phyloP scores from a whole-genome alignment of 2,888 invertebrate species.

The Caenorhabditis plicata region DNA sequence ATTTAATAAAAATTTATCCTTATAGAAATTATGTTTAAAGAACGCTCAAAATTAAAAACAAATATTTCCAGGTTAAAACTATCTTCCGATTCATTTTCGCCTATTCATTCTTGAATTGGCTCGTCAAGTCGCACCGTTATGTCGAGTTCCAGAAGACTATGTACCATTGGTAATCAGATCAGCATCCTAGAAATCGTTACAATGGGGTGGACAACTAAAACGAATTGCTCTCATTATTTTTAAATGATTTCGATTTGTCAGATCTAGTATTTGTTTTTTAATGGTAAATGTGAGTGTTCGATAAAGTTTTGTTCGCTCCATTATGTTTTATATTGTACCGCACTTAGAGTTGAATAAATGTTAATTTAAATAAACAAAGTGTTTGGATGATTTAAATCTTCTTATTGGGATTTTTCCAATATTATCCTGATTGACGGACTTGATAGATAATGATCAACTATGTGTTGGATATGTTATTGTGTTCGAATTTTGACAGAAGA shows the following conservation, averaged over 20 bases:
- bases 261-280: constrained; percentile 11
- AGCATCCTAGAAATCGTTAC: constrained; percentile 7
- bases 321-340: no score
- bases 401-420: no score
- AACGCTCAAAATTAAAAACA: no score
- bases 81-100: constrained; percentile 63
- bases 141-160: constrained; percentile 62
- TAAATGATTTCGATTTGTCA: constrained; percentile 1
- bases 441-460: no score
- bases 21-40: background rate
- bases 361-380: no score
- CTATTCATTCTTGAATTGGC: constrained; percentile 60
- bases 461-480: no score
- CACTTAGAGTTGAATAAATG: no score
- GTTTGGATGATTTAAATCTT: no score
- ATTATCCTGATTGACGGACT: no score
- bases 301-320: no score
- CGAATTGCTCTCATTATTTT: constrained; percentile 5
- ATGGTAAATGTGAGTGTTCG: no score
- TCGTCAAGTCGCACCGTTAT: constrained; percentile 59
- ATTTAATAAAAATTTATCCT: background rate
- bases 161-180: constrained; percentile 60
- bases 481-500: no score
- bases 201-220: constrained; percentile 14
- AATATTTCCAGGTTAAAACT: constrained; percentile 54